A percentile compares a stretch with the other conserved stretches of the same genome.
Evolutionary conservation across 2,113 vertebrate species (phyloP).

Genomic region (Cettia cetti): DNA sequence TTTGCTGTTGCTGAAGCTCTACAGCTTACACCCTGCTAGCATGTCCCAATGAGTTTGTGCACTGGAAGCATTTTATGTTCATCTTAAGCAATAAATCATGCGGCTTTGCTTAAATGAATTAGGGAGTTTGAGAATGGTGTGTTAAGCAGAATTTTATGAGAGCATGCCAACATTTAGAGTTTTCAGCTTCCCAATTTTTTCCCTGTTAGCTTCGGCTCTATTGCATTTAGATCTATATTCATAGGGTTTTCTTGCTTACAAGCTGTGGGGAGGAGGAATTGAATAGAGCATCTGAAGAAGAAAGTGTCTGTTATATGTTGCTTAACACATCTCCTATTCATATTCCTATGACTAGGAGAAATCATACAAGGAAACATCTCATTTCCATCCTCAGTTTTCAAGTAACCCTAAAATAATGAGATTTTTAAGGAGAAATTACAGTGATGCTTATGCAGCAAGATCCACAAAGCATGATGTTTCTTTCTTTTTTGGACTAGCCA

Average conservation of each 20-base stretch:
- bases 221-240: background rate
- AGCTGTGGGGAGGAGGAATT: background rate
- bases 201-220: background rate
- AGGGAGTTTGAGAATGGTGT: background rate
- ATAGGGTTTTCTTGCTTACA: background rate
- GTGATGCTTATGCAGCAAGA: background rate
- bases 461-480: background rate
- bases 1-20: background rate
- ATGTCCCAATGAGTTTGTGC: background rate
- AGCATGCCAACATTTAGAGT: background rate
- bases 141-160: background rate
- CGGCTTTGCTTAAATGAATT: background rate
- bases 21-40: background rate
- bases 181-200: background rate
- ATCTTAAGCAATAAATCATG: background rate
- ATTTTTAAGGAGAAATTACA: background rate
- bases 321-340: background rate
- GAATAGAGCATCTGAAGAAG: background rate
- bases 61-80: background rate
- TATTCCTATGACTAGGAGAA: background rate
- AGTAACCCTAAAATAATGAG: background rate
- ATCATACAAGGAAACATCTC: background rate
- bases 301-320: background rate
- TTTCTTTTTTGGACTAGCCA: background rate
- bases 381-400: background rate